Base-by-base conservation (phyloP, 2,113 vertebrate species). In the Tetrao urogallus region DNA sequence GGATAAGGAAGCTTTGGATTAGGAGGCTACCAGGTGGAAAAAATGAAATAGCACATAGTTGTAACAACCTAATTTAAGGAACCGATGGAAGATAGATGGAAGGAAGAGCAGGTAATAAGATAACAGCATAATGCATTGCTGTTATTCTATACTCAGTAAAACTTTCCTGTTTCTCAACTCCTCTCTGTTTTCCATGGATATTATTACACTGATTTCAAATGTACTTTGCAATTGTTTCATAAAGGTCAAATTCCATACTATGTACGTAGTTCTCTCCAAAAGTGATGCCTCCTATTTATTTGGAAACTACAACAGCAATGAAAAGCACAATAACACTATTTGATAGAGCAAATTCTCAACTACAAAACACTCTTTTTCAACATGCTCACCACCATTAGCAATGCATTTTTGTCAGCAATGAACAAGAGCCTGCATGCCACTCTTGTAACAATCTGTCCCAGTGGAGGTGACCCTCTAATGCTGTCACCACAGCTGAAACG, bases 121-220 rank as follows among this genome's bases (percentile, higher is more conserved):
- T 25, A 57, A 66, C 16, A 45, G 21, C 21, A 47, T 63, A 61
- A 47, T 63, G 36, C 7, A 14, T 28, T 57, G 6, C n/a, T 48
- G 8, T 36, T 48, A 63, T 88, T 60, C 2, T 2, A 10, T 22
- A 19, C 13, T 72, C 40, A 63, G 11, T 63, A 17, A 76, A 86
- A 58, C 30, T 36, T 79, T 30, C 32, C 10, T 25, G 17, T 76
- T 92, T 84, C 36, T 24, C 54, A 79, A 25, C 10, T 79, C 52
- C 32, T 84, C 30, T 79, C 54, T 70, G 34, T 86, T 90, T 86
- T 67, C 52, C 3, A 13, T 36, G 42, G 70, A 61, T 86, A 86
- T 65, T 61, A 28, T 52, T 82, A 61, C 82, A 81, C 13, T 30
- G 63, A 73, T 87, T 93, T 85, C 64, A 92, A 95, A 79, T 45